A percentile compares a stretch with the other conserved stretches of the same genome.
phyloP scores from a whole-genome alignment of 2,888 invertebrate species.

The Spialia ferax region DNA sequence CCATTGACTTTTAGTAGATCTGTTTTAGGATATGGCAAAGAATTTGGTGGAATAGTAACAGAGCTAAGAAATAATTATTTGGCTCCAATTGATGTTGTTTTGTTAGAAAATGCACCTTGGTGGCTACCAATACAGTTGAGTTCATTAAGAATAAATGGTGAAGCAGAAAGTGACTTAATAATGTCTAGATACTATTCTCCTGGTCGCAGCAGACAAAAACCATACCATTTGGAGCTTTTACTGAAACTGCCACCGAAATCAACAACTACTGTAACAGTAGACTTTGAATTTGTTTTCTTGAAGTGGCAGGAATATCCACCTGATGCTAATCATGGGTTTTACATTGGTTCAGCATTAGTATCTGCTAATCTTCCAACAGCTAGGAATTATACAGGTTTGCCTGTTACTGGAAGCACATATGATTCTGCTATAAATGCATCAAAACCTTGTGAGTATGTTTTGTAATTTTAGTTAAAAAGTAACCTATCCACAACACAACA shows the following conservation, averaged over 20 bases:
- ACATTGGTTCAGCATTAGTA: slow-evolving; percentile 95
- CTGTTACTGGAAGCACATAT: slow-evolving; percentile 90
- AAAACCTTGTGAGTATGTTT: slow-evolving; percentile 72
- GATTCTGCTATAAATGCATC: slow-evolving; percentile 89
- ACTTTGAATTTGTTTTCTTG: slow-evolving; percentile 98
- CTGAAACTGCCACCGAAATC: slow-evolving; percentile 93
- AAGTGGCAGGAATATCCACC: slow-evolving; percentile 99
- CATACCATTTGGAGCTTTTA: slow-evolving; percentile 95
- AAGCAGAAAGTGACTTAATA: slow-evolving; percentile 86
- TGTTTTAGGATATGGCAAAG: slow-evolving; percentile 96
- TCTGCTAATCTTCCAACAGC: slow-evolving; percentile 92
- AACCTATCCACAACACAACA: no score
- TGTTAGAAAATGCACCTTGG: slow-evolving; percentile 97
- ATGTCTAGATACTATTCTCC: slow-evolving; percentile 88
- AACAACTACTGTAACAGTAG: slow-evolving; percentile 92
- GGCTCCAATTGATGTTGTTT: slow-evolving; percentile 90
- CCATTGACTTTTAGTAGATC: slow-evolving; percentile 93
- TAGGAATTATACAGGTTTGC: slow-evolving; percentile 92
- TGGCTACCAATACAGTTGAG: slow-evolving; percentile 96
- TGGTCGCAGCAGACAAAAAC: slow-evolving; percentile 93
- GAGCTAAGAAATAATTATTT: slow-evolving; percentile 94
- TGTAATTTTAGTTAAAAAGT: background rate
- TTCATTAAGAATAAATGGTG: slow-evolving; percentile 90
- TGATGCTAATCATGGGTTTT: slow-evolving; percentile 99
- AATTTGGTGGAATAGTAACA: slow-evolving; percentile 95